Evolutionary conservation across 2,888 invertebrate genomes (phyloP).

Genomic region (Drosophila pegasa): DNA sequence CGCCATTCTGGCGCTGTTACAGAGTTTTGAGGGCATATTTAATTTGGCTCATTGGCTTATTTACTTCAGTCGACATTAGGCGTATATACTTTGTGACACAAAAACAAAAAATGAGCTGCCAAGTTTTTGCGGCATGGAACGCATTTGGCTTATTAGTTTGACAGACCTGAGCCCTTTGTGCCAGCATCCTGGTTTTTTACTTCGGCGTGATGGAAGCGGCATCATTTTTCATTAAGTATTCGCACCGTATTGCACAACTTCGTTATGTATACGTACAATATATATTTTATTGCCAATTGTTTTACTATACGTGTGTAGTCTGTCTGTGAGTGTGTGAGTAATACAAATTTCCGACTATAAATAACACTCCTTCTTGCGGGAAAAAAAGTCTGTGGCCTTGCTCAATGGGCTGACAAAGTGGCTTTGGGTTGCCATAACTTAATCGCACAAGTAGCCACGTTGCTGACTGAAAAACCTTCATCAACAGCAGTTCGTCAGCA

Average conservation of each 20-base stretch:
- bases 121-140: conserved; percentile 50
- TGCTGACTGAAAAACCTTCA: conserved; percentile 41
- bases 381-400: conserved; percentile 1
- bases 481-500: conserved; percentile 52
- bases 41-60: conserved; percentile 31
- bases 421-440: conserved; percentile 53
- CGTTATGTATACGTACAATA: conserved; percentile 39
- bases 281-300: conserved; percentile 65
- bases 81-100: conserved; percentile 42
- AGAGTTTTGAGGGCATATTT: conserved; percentile 50
- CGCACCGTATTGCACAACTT: conserved; percentile 56
- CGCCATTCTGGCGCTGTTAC: conserved; percentile 50
- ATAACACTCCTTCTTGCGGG: conserved; percentile 40
- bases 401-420: conserved; percentile 60
- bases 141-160: conserved; percentile 53
- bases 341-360: conserved; percentile 62
- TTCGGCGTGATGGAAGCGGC: conserved; percentile 19
- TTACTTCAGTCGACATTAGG: conserved; percentile 18
- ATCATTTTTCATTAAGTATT: conserved; percentile 74
- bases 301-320: conserved; percentile 19
- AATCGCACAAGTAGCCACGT: conserved; percentile 37
- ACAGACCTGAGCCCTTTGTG: conserved; percentile 39
- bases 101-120: conserved; percentile 41
- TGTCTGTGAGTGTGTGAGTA: conserved; percentile 31
- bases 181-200: not conserved